phyloP scores from a whole-genome alignment of 2,113 vertebrate species.

The Acrocephalus kingi region DNA sequence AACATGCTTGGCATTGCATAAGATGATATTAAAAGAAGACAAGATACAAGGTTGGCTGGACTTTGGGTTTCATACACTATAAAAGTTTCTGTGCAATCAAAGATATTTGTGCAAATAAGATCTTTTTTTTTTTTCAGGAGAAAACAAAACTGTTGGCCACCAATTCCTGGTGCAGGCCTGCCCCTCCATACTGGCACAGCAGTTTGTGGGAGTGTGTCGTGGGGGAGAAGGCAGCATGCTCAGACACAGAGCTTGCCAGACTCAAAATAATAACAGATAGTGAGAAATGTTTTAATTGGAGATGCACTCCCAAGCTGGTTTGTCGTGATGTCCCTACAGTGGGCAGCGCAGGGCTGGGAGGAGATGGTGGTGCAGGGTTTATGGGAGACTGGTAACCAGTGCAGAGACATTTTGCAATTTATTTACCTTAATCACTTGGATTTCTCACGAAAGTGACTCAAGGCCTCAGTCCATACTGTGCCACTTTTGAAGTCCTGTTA shows the following conservation, averaged over 20 bases:
- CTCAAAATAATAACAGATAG: not conserved
- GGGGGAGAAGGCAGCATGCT: not conserved
- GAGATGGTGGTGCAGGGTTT: not conserved
- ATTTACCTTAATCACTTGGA: not conserved
- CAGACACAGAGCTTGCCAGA: not conserved
- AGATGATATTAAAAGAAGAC: not conserved
- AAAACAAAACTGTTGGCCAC: not conserved
- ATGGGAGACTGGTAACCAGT: not conserved
- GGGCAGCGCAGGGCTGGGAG: not conserved
- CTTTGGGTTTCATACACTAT: not conserved
- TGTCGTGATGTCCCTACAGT: not conserved
- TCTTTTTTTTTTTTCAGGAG: not conserved
- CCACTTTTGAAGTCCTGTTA: not conserved
- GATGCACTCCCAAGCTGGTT: not conserved
- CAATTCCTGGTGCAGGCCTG: not conserved
- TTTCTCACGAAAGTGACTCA: not conserved
- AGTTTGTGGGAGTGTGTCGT: not conserved
- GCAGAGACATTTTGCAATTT: not conserved
- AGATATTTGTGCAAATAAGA: not conserved
- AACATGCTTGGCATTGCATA: not conserved
- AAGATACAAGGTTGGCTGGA: not conserved
- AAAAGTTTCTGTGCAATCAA: not conserved
- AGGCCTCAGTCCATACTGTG: not conserved
- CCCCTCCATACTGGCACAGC: accelerated
- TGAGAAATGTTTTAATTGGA: not conserved